Evolutionary conservation across 1,140 invertebrate genomes (phyloP).

Genomic region (roundworm (Caenorhabditis elegans)): WBcel235 BX284605.5:5160501-5161000

Average conservation of each 20-base stretch:
- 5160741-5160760: background rate
- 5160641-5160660: constrained; percentile 25
- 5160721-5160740: constrained; percentile 18
- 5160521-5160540: too few relatives aligned
- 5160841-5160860: constrained; percentile 44
- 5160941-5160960: background rate
- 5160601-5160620: too few relatives aligned
- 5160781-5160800: constrained; percentile 25
- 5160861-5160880: constrained; percentile 39
- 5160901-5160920: constrained; percentile 32
- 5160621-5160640: constrained; percentile 29
- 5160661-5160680: background rate
- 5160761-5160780: constrained; percentile 6
- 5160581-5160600: too few relatives aligned
- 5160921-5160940: constrained; percentile 25
- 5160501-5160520: too few relatives aligned
- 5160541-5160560: too few relatives aligned
- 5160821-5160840: constrained; percentile 26
- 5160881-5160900: constrained; percentile 34
- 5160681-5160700: constrained; percentile 22
- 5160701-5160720: constrained; percentile 25
- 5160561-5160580: too few relatives aligned
- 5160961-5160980: constrained; percentile 34
- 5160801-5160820: constrained; percentile 18
- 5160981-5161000: constrained; percentile 44